phyloP scores from a whole-genome alignment of 2,888 invertebrate species.

The Diaphora mendica region DNA sequence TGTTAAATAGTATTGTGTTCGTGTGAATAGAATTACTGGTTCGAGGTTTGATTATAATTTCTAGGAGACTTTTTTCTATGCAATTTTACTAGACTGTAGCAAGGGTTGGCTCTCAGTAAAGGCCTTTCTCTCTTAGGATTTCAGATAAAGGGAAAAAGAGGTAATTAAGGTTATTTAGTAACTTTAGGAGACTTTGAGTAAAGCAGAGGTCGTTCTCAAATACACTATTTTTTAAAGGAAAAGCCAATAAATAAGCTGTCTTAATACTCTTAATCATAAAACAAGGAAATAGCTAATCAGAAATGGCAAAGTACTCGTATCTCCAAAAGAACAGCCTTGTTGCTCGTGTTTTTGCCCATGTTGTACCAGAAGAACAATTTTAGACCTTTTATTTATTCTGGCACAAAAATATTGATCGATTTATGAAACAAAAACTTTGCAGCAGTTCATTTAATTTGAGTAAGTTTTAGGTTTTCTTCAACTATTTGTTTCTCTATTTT shows the following conservation, averaged over 20 bases:
- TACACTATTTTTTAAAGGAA: neutral
- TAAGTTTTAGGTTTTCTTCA: neutral
- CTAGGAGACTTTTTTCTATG: neutral
- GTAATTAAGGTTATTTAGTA: too few relatives aligned
- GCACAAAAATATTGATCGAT: neutral
- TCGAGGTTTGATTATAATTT: neutral
- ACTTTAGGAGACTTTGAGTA: too few relatives aligned
- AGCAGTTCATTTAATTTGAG: neutral
- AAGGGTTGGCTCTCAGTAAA: neutral
- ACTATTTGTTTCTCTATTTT: neutral
- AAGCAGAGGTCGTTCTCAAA: neutral
- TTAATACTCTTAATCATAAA: neutral
- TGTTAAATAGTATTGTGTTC: constrained; percentile 14
- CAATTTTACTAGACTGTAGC: neutral
- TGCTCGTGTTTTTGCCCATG: neutral
- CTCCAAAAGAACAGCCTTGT: neutral
- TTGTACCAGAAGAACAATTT: neutral
- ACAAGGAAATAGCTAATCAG: neutral
- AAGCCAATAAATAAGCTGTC: neutral
- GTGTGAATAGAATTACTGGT: constrained; percentile 6
- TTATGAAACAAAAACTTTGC: neutral
- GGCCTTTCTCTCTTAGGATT: neutral
- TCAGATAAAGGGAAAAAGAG: neutral
- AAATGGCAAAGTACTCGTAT: neutral
- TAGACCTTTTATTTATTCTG: neutral